Percentiles rank a stretch among this genome's conserved stretches.
These are phyloP conservation scores for Nasonia vitripennis DNA, from an alignment of 1,140 invertebrate genomes.

Conservation along the genomic window DNA sequence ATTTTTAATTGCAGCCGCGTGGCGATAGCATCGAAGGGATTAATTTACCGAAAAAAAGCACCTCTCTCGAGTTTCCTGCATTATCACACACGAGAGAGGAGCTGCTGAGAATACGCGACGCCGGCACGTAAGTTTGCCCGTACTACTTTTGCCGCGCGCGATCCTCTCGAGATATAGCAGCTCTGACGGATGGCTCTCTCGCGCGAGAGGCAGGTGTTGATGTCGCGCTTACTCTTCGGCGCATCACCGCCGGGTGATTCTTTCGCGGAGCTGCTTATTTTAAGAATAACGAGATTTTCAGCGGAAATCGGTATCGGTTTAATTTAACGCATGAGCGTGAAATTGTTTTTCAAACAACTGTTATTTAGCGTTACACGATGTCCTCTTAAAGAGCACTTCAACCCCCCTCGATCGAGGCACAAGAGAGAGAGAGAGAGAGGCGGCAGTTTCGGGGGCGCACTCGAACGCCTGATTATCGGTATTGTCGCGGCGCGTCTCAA, in stretches of 20 bases:
- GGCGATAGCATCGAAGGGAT: neutral
- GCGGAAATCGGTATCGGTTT: neutral
- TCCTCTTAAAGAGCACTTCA: neutral
- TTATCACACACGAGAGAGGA: neutral
- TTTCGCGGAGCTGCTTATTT: neutral
- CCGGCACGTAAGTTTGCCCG: slow-evolving; percentile 2
- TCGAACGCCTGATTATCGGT: slow-evolving; percentile 66
- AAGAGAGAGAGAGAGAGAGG: no score
- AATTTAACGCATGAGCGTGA: neutral
- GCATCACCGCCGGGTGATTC: no score
- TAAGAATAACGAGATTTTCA: neutral
- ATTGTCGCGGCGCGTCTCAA: slow-evolving; percentile 60
- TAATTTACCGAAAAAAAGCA: slow-evolving; percentile 23
- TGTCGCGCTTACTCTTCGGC: neutral
- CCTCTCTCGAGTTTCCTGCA: slow-evolving; percentile 3
- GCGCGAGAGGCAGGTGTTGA: slow-evolving; percentile 18
- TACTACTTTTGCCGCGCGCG: neutral
- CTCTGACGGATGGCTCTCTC: neutral
- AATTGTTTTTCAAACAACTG: neutral
- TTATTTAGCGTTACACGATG: neutral
- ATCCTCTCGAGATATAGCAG: neutral
- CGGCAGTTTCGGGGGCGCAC: neutral
- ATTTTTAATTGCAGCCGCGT: slow-evolving; percentile 6
- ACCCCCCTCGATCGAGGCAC: neutral
- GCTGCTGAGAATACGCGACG: neutral